Evolutionary conservation across 1,140 invertebrate species (phyloP).

Genomic region (Druon quercuslanigerum): DNA sequence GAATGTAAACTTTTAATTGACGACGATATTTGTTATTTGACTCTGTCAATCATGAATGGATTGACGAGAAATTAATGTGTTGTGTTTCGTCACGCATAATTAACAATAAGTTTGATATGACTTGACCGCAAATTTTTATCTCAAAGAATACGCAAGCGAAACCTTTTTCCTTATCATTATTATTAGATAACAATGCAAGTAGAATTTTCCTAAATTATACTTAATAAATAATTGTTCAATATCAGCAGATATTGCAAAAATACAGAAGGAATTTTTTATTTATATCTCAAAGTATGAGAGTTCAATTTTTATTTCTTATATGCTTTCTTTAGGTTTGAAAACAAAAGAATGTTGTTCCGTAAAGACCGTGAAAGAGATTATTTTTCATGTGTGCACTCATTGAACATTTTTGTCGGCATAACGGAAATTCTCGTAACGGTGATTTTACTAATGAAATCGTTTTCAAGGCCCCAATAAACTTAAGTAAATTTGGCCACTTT

Average conservation of each 20-base stretch:
- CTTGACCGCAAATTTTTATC: background rate
- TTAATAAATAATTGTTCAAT: background rate
- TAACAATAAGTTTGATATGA: background rate
- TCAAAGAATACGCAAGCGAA: background rate
- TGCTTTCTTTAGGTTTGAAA: too few relatives aligned
- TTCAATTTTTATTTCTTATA: background rate
- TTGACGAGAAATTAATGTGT: background rate
- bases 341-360: too few relatives aligned
- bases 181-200: too few relatives aligned
- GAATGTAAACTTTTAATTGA: background rate
- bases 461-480: background rate
- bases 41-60: slow-evolving; percentile 13
- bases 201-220: slow-evolving; percentile 4
- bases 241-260: too few relatives aligned
- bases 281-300: background rate
- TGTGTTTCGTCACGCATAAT: background rate
- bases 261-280: too few relatives aligned
- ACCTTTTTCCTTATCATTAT: background rate
- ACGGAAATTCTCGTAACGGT: slow-evolving; percentile 1
- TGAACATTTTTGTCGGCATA: background rate
- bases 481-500: too few relatives aligned
- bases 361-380: too few relatives aligned
- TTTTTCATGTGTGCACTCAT: too few relatives aligned
- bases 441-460: background rate
- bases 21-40: background rate